A percentile compares a stretch with the other conserved stretches of the same genome.
phyloP scores from a whole-genome alignment of 2,113 vertebrate genomes.

The Fregata magnificens region DNA sequence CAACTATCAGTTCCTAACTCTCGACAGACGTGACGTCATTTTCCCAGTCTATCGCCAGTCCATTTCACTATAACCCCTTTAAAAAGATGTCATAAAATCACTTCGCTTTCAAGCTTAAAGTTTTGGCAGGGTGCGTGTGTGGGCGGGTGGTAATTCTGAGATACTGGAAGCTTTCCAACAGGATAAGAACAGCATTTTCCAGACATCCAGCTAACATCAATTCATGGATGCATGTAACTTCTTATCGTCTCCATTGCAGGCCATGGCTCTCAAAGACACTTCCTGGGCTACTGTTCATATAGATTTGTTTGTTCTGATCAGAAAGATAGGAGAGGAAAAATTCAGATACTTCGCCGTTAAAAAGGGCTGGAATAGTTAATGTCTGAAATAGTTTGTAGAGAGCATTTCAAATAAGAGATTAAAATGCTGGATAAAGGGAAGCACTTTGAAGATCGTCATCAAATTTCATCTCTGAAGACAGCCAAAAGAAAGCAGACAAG shows the following conservation, averaged over 20 bases:
- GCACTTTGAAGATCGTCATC: conserved; percentile 22
- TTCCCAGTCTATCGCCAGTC: not conserved
- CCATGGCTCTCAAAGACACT: not conserved
- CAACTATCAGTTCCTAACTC: not conserved
- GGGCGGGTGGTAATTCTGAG: not conserved
- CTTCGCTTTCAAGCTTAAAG: not conserved
- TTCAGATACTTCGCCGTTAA: not conserved
- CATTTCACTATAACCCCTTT: not conserved
- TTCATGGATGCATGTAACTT: not conserved
- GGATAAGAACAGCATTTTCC: not conserved
- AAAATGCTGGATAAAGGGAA: conserved; percentile 28
- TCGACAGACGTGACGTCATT: not conserved
- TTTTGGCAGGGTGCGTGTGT: not conserved
- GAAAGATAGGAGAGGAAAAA: not conserved
- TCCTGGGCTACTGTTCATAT: not conserved
- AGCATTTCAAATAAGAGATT: conserved; percentile 23
- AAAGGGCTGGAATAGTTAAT: not conserved
- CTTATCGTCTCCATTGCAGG: conserved; percentile 6
- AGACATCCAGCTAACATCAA: not conserved
- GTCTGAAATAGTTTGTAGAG: not conserved
- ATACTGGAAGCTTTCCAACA: not conserved
- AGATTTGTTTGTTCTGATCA: not conserved
- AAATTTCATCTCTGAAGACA: conserved; percentile 15
- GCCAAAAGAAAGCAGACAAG: not conserved
- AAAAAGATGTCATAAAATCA: not conserved